phyloP scores from a whole-genome alignment of 2,797 vertebrate species.

The Molossus alvarezi region DNA sequence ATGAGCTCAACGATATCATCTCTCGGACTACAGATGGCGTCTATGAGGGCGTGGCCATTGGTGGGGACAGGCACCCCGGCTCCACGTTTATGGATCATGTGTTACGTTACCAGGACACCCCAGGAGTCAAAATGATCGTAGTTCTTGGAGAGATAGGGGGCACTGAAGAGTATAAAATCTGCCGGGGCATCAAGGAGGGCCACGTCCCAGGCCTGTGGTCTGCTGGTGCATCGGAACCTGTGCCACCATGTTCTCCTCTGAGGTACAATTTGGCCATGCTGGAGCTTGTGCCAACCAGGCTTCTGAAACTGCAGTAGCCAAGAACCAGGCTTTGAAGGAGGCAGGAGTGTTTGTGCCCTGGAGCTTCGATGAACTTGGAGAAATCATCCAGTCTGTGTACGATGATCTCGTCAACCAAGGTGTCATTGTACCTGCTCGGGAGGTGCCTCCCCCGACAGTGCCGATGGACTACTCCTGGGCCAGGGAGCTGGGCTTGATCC shows the following conservation, averaged over 20 bases:
- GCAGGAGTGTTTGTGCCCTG: conserved; percentile 96
- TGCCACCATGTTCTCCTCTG: conserved; percentile 98
- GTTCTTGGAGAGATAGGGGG: conserved; percentile 97
- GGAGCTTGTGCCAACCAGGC: conserved; percentile 98
- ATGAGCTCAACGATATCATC: conserved; percentile 99
- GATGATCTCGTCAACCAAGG: too few relatives aligned
- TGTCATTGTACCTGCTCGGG: too few relatives aligned
- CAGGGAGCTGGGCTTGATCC: conserved; percentile 97
- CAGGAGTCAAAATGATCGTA: conserved; percentile 98
- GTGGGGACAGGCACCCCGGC: conserved; percentile 98
- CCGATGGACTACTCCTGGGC: too few relatives aligned
- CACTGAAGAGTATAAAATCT: conserved; percentile 98
- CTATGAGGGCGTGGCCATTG: conserved; percentile 98
- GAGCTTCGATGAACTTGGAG: conserved; percentile 98
- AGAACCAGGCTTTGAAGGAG: conserved; percentile 96
- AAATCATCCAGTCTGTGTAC: conserved; percentile 93
- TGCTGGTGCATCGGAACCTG: conserved; percentile 99
- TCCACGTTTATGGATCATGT: conserved; percentile 97
- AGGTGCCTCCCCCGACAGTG: too few relatives aligned
- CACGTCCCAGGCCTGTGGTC: conserved; percentile 97
- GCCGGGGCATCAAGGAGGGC: conserved; percentile 94
- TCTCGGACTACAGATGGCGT: conserved; percentile 97
- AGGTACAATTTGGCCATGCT: conserved; percentile 99
- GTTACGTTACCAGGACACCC: conserved; percentile 97
- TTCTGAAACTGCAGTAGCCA: conserved; percentile 97